These are phyloP conservation scores for Catajapyx aquilonaris DNA, from an alignment of 1,140 invertebrate species.

Conservation along the genomic window DNA sequence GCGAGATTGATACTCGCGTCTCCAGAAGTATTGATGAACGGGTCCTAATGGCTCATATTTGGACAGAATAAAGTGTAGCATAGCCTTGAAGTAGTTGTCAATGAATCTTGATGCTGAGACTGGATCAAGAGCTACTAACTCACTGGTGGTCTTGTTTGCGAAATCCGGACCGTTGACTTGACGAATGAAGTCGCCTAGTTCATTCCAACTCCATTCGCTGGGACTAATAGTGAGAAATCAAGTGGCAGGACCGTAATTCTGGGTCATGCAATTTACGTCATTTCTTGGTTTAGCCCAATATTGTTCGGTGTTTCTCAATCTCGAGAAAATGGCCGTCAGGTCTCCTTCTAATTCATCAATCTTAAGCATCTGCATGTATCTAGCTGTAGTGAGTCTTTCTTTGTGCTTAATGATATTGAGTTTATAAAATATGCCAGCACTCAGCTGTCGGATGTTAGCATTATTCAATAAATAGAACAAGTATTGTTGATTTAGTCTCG, in stretches of 20 bases:
- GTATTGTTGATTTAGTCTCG: slow-evolving; percentile 15
- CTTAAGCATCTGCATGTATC: slow-evolving; percentile 13
- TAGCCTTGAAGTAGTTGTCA: slow-evolving; percentile 12
- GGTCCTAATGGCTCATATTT: slow-evolving; percentile 13
- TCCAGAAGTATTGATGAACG: slow-evolving; percentile 10
- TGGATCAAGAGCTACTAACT: too few relatives aligned
- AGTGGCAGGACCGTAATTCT: slow-evolving; percentile 18
- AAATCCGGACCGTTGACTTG: too few relatives aligned
- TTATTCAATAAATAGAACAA: slow-evolving; percentile 16
- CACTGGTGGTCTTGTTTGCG: slow-evolving; percentile 13
- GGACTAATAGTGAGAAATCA: too few relatives aligned
- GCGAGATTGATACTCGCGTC: slow-evolving; percentile 12
- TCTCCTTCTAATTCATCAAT: slow-evolving; percentile 12
- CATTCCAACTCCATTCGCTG: too few relatives aligned
- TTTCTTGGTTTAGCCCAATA: slow-evolving; percentile 14
- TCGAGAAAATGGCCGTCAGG: slow-evolving; percentile 13
- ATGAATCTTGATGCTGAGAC: slow-evolving; percentile 12
- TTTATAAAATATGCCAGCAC: too few relatives aligned
- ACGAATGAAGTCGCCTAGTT: too few relatives aligned
- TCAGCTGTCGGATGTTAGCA: slow-evolving; percentile 12
- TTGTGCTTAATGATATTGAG: slow-evolving; percentile 14
- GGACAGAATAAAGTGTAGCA: slow-evolving; percentile 15
- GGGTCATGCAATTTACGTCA: slow-evolving; percentile 15
- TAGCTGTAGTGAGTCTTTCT: slow-evolving; percentile 12
- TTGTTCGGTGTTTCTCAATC: slow-evolving; percentile 14